Base-by-base conservation (phyloP, 1,140 invertebrate species). In the Halesus radiatus region DNA sequence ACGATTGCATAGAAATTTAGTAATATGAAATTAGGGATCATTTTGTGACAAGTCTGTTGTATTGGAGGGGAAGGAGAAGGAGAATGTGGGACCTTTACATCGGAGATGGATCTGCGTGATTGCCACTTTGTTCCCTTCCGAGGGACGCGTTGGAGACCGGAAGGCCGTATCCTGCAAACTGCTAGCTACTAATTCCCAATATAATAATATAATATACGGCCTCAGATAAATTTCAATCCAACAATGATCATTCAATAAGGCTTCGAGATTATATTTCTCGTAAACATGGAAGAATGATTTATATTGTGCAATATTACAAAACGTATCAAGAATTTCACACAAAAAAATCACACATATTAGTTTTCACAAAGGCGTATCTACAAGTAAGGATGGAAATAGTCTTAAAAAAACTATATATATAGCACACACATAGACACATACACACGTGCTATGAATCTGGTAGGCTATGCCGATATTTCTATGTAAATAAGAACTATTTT, bases 161-260 rank as follows among this genome's bases (percentile, higher is more conserved):
- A 83, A 80, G 79, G 52, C 79, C 52, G 54, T 70, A 83, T 83
- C 81, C 81, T 83, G 81, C 53, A 37, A 66, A 80, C 76, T 64
- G 60, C 7, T 8, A 45, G 7, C 37, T 45, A 3, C 37, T 45
- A 45, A 45, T 45, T 45, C 37, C 37, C 37, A 45, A 45, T 45
- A 45, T 13, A 45, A 45, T 45, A 45, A 45, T 50, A 10, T 32
- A 7, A 74, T 56, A 6, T 74, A 56, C 3, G n/a, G 68, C 15
- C 13, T 73, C n/a, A 50, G 26, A 74, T 74, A 56, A 54, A 56
- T 74, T 56, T 53, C 53, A 22, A 74, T 7, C 16, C 70, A 72
- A 74, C 70, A 74, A 74, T 74, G 53, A 73, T 15, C 23, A 20
- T 73, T 73, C 64, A 45, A 68, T n/a, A 50, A 22, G 16, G 23